These are phyloP conservation scores for Dipus sagitta DNA, from an alignment of 2,797 vertebrate species.

Conservation along the genomic window DNA sequence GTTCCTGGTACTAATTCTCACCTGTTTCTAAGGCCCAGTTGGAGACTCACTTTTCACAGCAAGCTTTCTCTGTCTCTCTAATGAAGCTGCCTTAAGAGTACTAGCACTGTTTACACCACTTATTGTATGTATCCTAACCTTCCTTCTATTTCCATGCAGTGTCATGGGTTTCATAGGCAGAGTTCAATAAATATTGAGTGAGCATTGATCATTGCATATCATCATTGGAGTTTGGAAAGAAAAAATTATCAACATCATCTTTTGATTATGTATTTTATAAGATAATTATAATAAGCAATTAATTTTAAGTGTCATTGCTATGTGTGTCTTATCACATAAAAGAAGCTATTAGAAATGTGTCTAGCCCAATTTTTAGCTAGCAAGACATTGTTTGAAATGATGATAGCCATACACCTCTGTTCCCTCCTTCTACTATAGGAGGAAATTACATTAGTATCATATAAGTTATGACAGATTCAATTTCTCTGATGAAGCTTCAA, in stretches of 20 bases:
- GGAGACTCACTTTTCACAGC: constrained; percentile 8
- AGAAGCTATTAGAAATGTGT: constrained; percentile 13
- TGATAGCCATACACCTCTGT: background rate
- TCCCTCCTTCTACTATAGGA: background rate
- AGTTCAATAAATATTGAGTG: constrained; percentile 48
- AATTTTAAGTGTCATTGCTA: constrained; percentile 37
- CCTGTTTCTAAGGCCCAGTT: background rate
- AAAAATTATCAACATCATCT: background rate
- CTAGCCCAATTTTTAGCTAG: constrained; percentile 40
- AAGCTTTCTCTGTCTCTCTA: constrained; percentile 18
- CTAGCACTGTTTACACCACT: background rate
- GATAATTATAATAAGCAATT: constrained; percentile 23
- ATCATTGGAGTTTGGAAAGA: constrained; percentile 1
- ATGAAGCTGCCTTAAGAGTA: background rate
- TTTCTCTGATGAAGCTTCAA: constrained; percentile 60
- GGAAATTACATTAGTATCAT: constrained; percentile 3
- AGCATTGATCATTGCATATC: background rate
- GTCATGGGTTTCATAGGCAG: background rate
- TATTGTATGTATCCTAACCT: background rate
- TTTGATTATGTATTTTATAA: constrained; percentile 42
- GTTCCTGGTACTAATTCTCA: constrained; percentile 16
- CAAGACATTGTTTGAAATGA: constrained; percentile 32
- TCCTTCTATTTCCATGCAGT: background rate
- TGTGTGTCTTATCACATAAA: background rate
- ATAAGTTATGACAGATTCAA: background rate